Conservation (phyloP, 2,888 invertebrate genomes). For the Sesamia inferens region DNA sequence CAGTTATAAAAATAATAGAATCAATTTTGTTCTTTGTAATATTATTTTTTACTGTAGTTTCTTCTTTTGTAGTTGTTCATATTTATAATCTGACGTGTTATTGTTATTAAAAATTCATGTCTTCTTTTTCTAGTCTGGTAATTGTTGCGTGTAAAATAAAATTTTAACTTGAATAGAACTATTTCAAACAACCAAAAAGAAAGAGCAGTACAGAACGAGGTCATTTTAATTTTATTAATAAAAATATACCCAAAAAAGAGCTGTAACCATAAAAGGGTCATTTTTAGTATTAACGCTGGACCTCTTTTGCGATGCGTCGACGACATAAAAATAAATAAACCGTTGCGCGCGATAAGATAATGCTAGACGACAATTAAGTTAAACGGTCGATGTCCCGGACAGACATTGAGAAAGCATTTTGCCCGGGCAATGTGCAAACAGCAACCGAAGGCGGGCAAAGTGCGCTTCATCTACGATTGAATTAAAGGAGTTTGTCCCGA, state of each 20-base stretch:
- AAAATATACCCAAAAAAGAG: constrained; percentile 57
- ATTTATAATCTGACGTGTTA: neutral
- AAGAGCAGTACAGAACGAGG: neutral
- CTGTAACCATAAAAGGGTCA: constrained; percentile 67
- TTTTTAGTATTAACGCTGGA: constrained; percentile 67
- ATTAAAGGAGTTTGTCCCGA: constrained; percentile 59
- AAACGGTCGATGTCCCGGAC: constrained; percentile 64
- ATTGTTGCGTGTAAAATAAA: neutral
- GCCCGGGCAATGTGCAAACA: constrained; percentile 60
- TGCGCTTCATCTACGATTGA: constrained; percentile 55
- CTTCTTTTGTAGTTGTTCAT: too few relatives aligned
- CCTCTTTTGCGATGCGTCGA: constrained; percentile 66
- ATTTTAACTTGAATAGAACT: too few relatives aligned
- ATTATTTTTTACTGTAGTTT: neutral
- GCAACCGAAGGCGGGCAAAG: constrained; percentile 48
- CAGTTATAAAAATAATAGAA: neutral
- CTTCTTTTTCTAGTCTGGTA: neutral
- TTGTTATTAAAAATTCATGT: neutral
- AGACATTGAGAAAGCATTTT: constrained; percentile 69
- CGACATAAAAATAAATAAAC: constrained; percentile 71
- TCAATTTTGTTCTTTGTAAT: neutral
- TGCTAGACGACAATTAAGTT: constrained; percentile 75
- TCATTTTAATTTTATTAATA: constrained; percentile 30
- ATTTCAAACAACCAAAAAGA: neutral
- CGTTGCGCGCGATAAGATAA: constrained; percentile 73